Percentiles rank a stretch among this genome's conserved stretches.
These are phyloP conservation scores for Gnathonemus longibarbis DNA, from an alignment of 2,113 vertebrate genomes.

Conservation along the genomic window DNA sequence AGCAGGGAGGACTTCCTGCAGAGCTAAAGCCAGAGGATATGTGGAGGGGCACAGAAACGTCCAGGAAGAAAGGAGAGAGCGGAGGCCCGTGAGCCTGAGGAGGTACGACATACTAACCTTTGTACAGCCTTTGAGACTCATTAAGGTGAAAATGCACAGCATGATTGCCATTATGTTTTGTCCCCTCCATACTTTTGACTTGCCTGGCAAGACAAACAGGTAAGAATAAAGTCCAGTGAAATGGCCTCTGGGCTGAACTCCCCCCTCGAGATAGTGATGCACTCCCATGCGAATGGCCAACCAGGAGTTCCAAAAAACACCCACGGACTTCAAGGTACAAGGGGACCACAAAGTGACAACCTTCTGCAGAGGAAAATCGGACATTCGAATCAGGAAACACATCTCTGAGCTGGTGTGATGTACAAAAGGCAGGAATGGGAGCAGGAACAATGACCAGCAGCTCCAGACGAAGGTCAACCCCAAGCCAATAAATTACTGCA, in stretches of 20 bases:
- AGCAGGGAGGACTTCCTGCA: neutral
- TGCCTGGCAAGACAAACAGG: neutral
- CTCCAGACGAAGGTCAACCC: neutral
- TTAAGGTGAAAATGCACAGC: neutral
- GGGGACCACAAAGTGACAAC: neutral
- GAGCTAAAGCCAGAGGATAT: conserved; percentile 25
- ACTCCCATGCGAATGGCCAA: neutral
- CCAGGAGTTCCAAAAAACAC: neutral
- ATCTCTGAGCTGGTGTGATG: neutral
- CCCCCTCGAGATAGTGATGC: neutral
- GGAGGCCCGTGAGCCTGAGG: neutral
- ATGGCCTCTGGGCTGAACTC: neutral
- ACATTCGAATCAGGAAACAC: neutral
- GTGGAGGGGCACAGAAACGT: conserved; percentile 37
- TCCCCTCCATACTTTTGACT: neutral
- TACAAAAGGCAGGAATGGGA: neutral
- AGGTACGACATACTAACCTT: neutral
- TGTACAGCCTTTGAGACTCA: neutral
- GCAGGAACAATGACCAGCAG: neutral
- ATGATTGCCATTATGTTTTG: neutral
- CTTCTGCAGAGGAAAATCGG: neutral
- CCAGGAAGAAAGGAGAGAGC: conserved; percentile 25
- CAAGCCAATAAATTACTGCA: neutral
- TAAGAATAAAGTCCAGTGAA: neutral
- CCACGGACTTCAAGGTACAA: neutral